Conservation (phyloP, 2,113 vertebrate species). For the Quiscalus mexicanus region DNA sequence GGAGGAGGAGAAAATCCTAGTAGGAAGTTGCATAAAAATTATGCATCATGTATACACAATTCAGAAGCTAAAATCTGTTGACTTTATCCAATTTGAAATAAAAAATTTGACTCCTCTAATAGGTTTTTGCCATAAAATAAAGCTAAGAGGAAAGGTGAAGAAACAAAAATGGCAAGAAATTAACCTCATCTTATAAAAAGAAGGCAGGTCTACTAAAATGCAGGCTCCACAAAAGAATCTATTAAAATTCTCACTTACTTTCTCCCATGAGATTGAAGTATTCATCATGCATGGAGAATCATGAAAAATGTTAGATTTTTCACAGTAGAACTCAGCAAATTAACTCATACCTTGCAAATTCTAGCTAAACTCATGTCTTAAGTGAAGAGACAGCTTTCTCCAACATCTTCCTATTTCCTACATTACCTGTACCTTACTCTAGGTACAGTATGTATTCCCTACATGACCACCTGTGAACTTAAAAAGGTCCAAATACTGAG, state of each 20-base stretch:
- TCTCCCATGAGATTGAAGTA: not conserved
- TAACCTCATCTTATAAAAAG: not conserved
- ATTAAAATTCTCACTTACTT: not conserved
- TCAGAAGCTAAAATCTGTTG: not conserved
- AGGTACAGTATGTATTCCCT: not conserved
- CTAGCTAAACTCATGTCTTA: not conserved
- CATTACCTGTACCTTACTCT: not conserved
- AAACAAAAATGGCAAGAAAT: not conserved
- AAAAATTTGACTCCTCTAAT: not conserved
- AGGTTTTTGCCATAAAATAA: not conserved
- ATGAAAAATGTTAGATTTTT: not conserved
- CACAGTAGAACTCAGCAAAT: not conserved
- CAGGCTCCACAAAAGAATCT: not conserved
- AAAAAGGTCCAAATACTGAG: not conserved
- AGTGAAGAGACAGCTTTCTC: not conserved
- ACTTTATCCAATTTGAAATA: not conserved
- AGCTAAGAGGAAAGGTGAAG: not conserved
- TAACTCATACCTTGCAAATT: not conserved
- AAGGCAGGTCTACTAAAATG: not conserved
- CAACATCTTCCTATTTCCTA: not conserved
- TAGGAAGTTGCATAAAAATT: not conserved
- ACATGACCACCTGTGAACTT: not conserved
- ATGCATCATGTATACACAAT: not conserved
- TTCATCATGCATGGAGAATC: not conserved
- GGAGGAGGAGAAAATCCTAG: not conserved